phyloP scores from a whole-genome alignment of 2,888 invertebrate species.

The Hylaea fasciaria region DNA sequence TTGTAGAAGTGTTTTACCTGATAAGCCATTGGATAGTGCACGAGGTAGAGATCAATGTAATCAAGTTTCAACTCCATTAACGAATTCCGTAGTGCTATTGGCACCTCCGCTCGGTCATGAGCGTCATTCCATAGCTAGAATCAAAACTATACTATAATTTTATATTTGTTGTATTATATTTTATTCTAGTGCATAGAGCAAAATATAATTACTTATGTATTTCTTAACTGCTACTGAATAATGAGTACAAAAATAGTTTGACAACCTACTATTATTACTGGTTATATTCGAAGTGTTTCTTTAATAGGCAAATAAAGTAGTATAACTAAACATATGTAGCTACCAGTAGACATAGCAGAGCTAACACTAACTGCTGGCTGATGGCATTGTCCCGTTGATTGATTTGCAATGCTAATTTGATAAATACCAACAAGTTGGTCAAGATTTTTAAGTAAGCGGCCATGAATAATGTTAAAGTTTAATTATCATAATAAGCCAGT shows the following conservation, averaged over 20 bases:
- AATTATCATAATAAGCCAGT: not conserved
- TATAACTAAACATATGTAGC: no score
- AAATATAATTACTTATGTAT: not conserved
- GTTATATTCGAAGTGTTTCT: no score
- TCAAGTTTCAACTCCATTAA: constrained; percentile 87
- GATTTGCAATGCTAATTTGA: no score
- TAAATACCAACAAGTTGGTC: no score
- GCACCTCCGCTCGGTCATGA: constrained; percentile 88
- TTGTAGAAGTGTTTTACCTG: constrained; percentile 57
- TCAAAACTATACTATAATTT: constrained; percentile 44
- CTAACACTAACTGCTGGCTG: no score
- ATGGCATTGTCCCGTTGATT: no score
- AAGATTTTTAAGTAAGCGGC: no score
- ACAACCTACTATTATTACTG: no score
- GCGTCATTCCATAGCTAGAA: constrained; percentile 75
- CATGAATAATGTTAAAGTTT: not conserved
- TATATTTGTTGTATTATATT: no score
- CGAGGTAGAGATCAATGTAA: constrained; percentile 92
- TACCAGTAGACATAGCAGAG: no score
- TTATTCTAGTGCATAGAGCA: constrained; percentile 32
- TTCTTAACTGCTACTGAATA: not conserved
- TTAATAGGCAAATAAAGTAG: no score
- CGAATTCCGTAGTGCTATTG: constrained; percentile 86
- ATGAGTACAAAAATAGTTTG: no score
- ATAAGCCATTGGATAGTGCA: constrained; percentile 92